phyloP scores from a whole-genome alignment of 1,140 invertebrate genomes.

The Orius insidiosus region DNA sequence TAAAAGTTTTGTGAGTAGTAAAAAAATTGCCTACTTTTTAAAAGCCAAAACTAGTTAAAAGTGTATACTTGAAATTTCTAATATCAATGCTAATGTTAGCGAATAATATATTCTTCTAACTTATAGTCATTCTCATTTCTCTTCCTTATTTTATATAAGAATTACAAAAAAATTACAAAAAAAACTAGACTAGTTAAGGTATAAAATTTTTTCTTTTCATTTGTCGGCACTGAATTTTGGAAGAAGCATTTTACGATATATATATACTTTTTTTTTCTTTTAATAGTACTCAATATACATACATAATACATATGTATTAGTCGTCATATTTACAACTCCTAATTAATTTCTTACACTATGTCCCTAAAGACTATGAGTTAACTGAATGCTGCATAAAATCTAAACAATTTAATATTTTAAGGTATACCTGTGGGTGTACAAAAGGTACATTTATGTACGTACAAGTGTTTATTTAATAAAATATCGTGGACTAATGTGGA shows the following conservation, averaged over 20 bases:
- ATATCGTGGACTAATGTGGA: neutral
- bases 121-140: slow-evolving; percentile 9
- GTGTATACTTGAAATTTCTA: slow-evolving; percentile 9
- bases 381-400: neutral
- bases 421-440: neutral
- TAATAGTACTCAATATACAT: neutral
- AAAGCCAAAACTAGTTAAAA: slow-evolving; percentile 10
- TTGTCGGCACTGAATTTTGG: slow-evolving; percentile 16
- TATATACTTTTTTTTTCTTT: neutral
- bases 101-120: slow-evolving; percentile 11
- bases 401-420: neutral
- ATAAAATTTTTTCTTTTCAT: slow-evolving; percentile 12
- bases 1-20: slow-evolving; percentile 5
- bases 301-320: neutral
- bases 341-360: neutral
- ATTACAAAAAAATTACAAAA: slow-evolving; percentile 12
- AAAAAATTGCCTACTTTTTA: slow-evolving; percentile 12
- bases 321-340: neutral
- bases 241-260: slow-evolving; percentile 14
- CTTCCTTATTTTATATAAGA: slow-evolving; percentile 6
- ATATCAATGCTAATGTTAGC: slow-evolving; percentile 12
- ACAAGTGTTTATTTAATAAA: neutral
- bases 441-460: neutral
- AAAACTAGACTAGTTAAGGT: slow-evolving; percentile 15
- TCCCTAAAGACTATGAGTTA: slow-evolving; percentile 2